These are phyloP conservation scores for Nephrocerus scutellatus DNA, from an alignment of 2,888 invertebrate genomes.

Conservation along the genomic window DNA sequence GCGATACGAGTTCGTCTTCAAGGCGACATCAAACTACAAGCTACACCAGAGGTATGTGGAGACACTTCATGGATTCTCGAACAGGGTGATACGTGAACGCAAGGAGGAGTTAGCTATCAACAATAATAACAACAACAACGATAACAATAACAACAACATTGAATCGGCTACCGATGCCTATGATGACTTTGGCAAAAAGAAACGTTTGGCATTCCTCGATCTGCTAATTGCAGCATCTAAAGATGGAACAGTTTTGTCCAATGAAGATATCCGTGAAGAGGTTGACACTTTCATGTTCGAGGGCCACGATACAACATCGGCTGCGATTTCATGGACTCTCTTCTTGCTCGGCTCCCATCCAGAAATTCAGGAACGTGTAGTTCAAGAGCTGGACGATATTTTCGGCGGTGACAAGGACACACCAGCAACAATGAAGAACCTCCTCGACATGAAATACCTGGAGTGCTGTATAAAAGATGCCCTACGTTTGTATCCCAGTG, in stretches of 20 bases:
- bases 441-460: conserved; percentile 60
- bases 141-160: conserved; percentile 27
- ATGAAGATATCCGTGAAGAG: conserved; percentile 54
- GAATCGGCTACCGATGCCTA: conserved; percentile 33
- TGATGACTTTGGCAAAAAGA: conserved; percentile 48
- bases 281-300: conserved; percentile 62
- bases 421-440: conserved; percentile 51
- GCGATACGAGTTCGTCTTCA: conserved; percentile 56
- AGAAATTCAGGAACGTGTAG: conserved; percentile 46
- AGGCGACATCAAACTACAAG: conserved; percentile 51
- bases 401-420: conserved; percentile 47
- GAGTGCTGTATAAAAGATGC: conserved; percentile 66
- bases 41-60: conserved; percentile 50
- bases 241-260: conserved; percentile 46
- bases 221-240: conserved; percentile 53
- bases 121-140: conserved; percentile 33
- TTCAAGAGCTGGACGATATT: conserved; percentile 50
- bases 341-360: conserved; percentile 44
- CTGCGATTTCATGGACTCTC: conserved; percentile 47
- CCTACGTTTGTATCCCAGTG: conserved; percentile 59
- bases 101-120: conserved; percentile 42
- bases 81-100: conserved; percentile 50
- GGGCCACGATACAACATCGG: conserved; percentile 49
- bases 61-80: conserved; percentile 49
- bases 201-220: conserved; percentile 55